Evolutionary conservation across 2,888 invertebrate genomes (phyloP).

Genomic region (Heliconius ismenius): DNA sequence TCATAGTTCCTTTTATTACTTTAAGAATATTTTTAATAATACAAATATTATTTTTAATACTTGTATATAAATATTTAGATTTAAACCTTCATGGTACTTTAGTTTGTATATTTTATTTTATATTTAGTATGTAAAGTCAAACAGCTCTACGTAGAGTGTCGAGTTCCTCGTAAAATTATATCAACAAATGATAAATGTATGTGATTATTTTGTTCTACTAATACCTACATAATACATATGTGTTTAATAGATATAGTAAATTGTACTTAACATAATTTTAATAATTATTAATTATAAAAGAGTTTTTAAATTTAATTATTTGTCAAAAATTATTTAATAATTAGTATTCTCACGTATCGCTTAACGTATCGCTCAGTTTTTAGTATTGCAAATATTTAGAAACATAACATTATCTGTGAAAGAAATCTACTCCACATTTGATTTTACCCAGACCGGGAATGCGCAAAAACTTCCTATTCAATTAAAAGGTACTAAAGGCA

Average conservation of each 20-base stretch:
- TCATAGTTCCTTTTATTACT: constrained; percentile 31
- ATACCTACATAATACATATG: not conserved
- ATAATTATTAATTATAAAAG: not conserved
- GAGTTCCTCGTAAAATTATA: not conserved
- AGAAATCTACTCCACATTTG: no score
- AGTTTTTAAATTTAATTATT: not conserved
- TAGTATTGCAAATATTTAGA: not conserved
- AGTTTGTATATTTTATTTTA: not conserved
- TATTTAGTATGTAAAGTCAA: not conserved
- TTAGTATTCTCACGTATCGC: not conserved
- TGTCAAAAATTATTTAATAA: no score
- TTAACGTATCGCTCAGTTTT: no score
- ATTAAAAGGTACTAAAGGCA: not conserved
- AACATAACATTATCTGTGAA: not conserved
- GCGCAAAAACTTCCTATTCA: no score
- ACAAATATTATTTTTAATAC: not conserved
- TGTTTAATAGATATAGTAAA: no score
- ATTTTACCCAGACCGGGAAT: no score
- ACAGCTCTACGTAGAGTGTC: constrained; percentile 1
- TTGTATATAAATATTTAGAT: not conserved
- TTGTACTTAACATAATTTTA: not conserved
- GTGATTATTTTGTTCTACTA: not conserved
- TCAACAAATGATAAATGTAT: not conserved
- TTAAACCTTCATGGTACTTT: not conserved
- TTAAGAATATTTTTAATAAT: constrained; percentile 6